Evolutionary conservation across 2,113 vertebrate species (phyloP).

Genomic region (Dipodomys stephensi): DNA sequence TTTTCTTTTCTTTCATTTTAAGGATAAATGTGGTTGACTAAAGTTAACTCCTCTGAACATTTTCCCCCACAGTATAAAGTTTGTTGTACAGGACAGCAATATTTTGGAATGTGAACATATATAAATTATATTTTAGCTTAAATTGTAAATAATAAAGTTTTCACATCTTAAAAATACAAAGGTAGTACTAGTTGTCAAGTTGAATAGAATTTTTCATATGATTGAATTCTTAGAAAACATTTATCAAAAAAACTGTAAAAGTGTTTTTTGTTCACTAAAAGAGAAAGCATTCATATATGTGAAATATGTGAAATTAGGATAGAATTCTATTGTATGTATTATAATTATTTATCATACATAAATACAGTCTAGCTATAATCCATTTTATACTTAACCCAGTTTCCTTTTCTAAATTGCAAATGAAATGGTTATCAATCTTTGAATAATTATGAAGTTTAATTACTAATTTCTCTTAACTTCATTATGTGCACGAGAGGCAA

Average conservation of each 20-base stretch:
- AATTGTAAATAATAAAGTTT: constrained; percentile 17
- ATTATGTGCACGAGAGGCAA: constrained; percentile 28
- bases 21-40: background rate
- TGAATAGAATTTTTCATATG: constrained; percentile 15
- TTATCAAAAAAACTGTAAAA: constrained; percentile 38
- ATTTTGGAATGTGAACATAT: background rate
- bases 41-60: constrained; percentile 25
- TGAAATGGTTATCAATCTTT: constrained; percentile 50
- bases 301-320: constrained; percentile 35
- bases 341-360: constrained; percentile 1
- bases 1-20: constrained; percentile 20
- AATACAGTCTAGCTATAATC: constrained; percentile 15
- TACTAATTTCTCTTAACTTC: constrained; percentile 48
- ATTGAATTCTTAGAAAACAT: constrained; percentile 31
- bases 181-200: constrained; percentile 20
- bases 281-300: constrained; percentile 31
- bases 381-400: constrained; percentile 27
- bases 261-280: constrained; percentile 41
- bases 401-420: constrained; percentile 27
- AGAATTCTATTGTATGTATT: constrained; percentile 36
- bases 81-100: background rate
- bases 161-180: constrained; percentile 11
- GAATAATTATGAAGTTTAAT: constrained; percentile 37
- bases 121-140: constrained; percentile 26
- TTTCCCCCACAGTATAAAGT: background rate